Percentiles rank a stretch among this genome's conserved stretches.
These are phyloP conservation scores for Lepus oiostolus DNA, from an alignment of 2,797 vertebrate species.

Conservation along the genomic window DNA sequence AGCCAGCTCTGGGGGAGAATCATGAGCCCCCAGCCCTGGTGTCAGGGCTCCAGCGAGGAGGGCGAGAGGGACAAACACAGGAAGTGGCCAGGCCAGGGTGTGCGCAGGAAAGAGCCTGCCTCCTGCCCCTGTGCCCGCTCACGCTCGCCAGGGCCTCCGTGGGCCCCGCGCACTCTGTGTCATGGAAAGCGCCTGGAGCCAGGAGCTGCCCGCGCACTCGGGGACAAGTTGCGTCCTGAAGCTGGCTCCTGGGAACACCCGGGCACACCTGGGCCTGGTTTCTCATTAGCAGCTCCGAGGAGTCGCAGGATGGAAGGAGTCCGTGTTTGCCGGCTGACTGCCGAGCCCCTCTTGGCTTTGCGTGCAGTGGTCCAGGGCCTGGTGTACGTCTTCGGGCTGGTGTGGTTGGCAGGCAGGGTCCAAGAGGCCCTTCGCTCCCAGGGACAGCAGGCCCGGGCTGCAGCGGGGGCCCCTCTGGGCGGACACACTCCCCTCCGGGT, in stretches of 20 bases:
- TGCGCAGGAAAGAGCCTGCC: background rate
- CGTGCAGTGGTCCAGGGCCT: no score
- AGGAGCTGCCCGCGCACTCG: background rate
- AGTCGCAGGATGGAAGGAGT: background rate
- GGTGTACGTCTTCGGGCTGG: no score
- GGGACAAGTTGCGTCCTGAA: background rate
- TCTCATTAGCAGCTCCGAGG: background rate
- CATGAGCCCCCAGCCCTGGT: no score
- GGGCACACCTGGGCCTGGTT: background rate
- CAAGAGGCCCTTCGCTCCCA: background rate
- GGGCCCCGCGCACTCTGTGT: background rate
- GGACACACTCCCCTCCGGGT: no score
- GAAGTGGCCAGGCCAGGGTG: no score
- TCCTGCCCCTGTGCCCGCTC: background rate
- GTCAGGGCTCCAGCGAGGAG: no score
- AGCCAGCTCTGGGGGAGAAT: no score
- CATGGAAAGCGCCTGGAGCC: background rate
- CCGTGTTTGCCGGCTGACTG: background rate
- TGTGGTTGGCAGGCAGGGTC: no score
- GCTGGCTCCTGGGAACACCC: background rate
- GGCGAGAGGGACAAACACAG: no score
- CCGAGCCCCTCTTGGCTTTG: background rate
- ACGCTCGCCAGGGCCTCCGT: background rate
- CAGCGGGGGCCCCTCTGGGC: background rate
- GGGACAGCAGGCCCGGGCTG: background rate